Evolutionary conservation across 2,113 vertebrate genomes (phyloP).

Genomic region (Aix galericulata): DNA sequence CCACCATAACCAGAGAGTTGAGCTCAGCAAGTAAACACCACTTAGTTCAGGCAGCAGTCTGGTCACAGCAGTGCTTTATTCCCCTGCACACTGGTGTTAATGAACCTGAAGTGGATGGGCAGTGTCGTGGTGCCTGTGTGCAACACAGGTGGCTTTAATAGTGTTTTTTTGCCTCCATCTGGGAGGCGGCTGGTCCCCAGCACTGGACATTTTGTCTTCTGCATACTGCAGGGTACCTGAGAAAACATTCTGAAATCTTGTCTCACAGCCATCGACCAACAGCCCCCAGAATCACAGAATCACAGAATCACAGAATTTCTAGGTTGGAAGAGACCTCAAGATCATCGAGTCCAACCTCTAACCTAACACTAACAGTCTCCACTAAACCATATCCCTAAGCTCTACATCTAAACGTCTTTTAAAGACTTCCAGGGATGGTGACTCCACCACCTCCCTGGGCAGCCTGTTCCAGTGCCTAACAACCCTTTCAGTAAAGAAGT

Average conservation of each 20-base stretch:
- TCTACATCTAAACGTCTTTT: too few relatives aligned
- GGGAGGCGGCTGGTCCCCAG: background rate
- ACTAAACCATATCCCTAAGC: too few relatives aligned
- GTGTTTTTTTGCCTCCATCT: background rate
- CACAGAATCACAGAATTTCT: too few relatives aligned
- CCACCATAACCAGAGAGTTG: background rate
- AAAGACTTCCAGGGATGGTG: too few relatives aligned
- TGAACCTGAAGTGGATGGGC: background rate
- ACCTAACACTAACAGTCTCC: too few relatives aligned
- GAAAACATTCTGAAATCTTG: background rate
- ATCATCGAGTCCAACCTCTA: too few relatives aligned
- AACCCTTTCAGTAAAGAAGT: too few relatives aligned
- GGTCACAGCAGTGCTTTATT: background rate
- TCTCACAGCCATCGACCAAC: background rate
- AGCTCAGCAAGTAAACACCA: background rate
- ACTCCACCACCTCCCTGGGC: too few relatives aligned
- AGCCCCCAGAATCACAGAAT: too few relatives aligned
- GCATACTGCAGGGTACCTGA: background rate
- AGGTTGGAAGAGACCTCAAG: too few relatives aligned
- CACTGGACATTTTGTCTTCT: background rate
- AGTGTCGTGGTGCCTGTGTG: background rate
- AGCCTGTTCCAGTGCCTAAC: too few relatives aligned
- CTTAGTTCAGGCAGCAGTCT: background rate
- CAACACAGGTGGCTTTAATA: background rate
- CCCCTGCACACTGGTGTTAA: background rate